Percentiles rank a stretch among this genome's conserved stretches.
Conservation (phyloP, 2,888 invertebrate species). For the Marasmarcha lunaedactyla region DNA sequence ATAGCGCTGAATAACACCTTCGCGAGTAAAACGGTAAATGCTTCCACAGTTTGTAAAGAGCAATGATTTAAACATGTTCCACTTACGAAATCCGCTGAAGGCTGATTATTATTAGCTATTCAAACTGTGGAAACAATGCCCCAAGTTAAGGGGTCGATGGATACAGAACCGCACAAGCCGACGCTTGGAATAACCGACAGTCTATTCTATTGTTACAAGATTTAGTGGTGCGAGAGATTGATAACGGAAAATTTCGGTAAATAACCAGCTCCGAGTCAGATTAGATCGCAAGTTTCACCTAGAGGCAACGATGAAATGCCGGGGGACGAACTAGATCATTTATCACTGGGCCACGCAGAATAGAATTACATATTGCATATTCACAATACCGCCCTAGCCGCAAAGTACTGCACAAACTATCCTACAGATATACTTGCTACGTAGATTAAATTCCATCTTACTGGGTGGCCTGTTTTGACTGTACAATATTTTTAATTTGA, state of each 20-base stretch:
- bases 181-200: conserved; percentile 40
- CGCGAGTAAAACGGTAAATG: conserved; percentile 28
- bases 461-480: too few relatives aligned
- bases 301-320: background rate
- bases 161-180: conserved; percentile 41
- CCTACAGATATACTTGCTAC: too few relatives aligned
- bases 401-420: too few relatives aligned
- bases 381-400: background rate
- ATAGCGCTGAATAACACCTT: too few relatives aligned
- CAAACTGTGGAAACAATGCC: conserved; percentile 50
- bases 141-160: conserved; percentile 43
- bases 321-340: conserved; percentile 1
- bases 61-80: conserved; percentile 31
- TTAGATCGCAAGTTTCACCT: background rate
- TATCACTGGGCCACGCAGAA: background rate
- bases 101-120: conserved; percentile 50
- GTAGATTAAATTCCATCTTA: too few relatives aligned
- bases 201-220: conserved; percentile 12
- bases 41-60: conserved; percentile 33
- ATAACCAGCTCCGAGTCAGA: conserved; percentile 5
- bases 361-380: background rate
- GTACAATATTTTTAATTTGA: too few relatives aligned
- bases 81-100: conserved; percentile 51
- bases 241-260: conserved; percentile 15
- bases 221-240: conserved; percentile 22